Conservation (phyloP, 2,888 invertebrate species). For the Mythimna ferrago region DNA sequence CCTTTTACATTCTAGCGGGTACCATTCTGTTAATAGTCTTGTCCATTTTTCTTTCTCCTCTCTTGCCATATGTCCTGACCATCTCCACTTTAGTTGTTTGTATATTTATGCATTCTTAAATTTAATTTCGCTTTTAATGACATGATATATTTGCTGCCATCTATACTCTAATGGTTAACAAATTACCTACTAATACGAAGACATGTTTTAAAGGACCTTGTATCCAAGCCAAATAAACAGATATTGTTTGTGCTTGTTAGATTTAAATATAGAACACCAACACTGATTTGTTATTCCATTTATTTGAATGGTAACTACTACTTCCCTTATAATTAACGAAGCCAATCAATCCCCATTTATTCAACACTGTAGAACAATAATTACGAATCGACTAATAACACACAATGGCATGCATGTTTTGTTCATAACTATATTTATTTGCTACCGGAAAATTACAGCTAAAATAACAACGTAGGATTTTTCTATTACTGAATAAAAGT, state of each 20-base stretch:
- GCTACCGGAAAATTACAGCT: conserved; percentile 4
- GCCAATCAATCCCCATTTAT: conserved; percentile 3
- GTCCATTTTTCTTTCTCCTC: no score
- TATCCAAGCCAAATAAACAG: background rate
- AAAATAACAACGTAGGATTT: conserved; percentile 18
- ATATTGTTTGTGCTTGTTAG: background rate
- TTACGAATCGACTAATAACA: conserved; percentile 22
- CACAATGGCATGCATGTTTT: conserved; percentile 11
- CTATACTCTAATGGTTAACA: no score
- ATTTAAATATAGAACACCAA: background rate
- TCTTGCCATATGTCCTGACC: no score
- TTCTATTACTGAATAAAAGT: conserved; percentile 42
- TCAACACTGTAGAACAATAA: conserved; percentile 3
- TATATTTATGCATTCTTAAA: no score
- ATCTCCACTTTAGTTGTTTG: no score
- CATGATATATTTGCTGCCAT: no score
- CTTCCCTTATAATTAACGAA: conserved; percentile 17
- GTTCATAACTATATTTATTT: conserved; percentile 19
- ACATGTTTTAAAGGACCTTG: no score
- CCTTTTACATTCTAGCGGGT: no score
- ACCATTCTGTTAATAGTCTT: no score
- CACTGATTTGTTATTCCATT: background rate
- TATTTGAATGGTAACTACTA: background rate
- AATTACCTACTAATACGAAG: no score
- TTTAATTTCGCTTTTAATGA: no score